Base-by-base conservation (phyloP, 2,888 invertebrate genomes). In the Aricia artaxerxes region DNA sequence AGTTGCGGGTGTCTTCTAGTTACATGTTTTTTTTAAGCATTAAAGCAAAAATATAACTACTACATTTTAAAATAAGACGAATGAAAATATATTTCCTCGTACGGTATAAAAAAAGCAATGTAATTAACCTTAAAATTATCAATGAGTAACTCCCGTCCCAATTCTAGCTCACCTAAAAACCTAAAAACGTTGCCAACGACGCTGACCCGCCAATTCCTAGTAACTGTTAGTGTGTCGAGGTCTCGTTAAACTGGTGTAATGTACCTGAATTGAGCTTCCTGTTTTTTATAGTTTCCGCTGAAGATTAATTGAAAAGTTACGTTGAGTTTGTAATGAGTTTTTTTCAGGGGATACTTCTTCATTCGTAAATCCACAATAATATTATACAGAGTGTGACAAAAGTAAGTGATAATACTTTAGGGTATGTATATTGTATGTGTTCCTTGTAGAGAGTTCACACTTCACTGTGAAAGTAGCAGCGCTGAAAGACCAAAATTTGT, bases 81-180 rank as follows among this genome's bases (percentile, higher is more conserved):
- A 64, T 11, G 31, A 64, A 64, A 64, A 31, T 64, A 64, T 31
- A 11, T 24, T 24, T 61, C n/a, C 60, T 60, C 24, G 24, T n/a
- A 13, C 53, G 4, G 13, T 16, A 13, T 64, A 35, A 35, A 38
- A 35, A 69, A 5, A 35, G 13, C 69, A 69, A 69, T 11, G 69
- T 5, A 69, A 35, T 16, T 69, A 69, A 69, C 69, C 69, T 69
- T 69, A 76, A 76, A 76, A 35, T 53, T 76, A 76, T 76, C 76
- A 76, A 76, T 76, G 75, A 75, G 49, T 75, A 75, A 75, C 31
- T 49, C 69, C 69, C 31, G 57, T 53, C 31, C 76, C 35, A 57
- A 57, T 76, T 76, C 76, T 73, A 44, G 73, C 73, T 44, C 40
- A 73, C 73, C 73, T 73, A 73, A 73, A 73, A 73, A 73, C 73